Evolutionary conservation across 2,888 invertebrate genomes (phyloP), one percentile per base, ranked within the genome.

Genomic region (Drosophila anomelani): DNA sequence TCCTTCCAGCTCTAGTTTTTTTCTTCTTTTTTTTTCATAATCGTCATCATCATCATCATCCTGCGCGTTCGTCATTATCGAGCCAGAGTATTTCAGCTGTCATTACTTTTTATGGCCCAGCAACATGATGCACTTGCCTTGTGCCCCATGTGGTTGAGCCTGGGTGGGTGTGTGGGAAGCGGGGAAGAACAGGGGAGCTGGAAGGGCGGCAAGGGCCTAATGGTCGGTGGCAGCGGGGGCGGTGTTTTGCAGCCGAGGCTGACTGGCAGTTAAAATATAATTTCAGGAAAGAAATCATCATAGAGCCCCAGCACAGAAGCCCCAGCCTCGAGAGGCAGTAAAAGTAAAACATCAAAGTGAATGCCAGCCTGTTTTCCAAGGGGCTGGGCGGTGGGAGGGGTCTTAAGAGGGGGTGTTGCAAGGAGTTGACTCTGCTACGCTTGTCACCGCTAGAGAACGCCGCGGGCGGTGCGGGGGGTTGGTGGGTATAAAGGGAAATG

Each of bases 31-130:
- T 66, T 67, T 66, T 67, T 47, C 59, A 38, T 47, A 29, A 29
- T 29, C 5, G n/a, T 29, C 23, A 44, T 13, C 44, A 23, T 49
- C 39, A 58, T 61, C 53, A 63, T 66, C 75, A 36, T 38, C 46
- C 32, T 71, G 82, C 23, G 62, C 55, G 73, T 78, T 57, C 75
- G 73, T 88, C 90, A 90, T 89, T 90, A 90, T 89, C 82, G 82
- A 69, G 85, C 76, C 66, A 69, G 80, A 64, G 70, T 79, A 87
- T 78, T 88, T 82, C 79, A 76, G 76, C 85, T 85, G 88, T 89
- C 89, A 87, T 85, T 89, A 85, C 85, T 84, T 89, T 86, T 85
- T 85, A 85, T 89, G 85, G 70, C 61, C 75, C 85, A 79, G 66
- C 85, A 81, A 79, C 87, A 88, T 85, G 87, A 86, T 85, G 85